Evolutionary conservation across 2,888 invertebrate genomes (phyloP), one percentile per base, ranked within the genome.

Genomic region (Dendrolimus pini): DNA sequence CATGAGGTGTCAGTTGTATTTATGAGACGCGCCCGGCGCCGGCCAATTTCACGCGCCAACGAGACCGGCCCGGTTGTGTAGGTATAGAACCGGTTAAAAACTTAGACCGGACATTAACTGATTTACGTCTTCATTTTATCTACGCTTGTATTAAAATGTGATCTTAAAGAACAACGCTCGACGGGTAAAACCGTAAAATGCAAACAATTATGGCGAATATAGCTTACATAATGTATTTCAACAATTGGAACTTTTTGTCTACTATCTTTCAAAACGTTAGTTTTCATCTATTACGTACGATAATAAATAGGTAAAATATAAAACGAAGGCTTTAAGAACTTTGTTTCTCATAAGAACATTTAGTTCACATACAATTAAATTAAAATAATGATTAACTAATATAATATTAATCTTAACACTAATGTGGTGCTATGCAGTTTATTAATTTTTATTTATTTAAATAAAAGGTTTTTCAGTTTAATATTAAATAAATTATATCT

Each of bases 1-100:
- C 72, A 72, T 71, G 70, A 68, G 66, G 56, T 68, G 68, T 67
- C 69, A 67, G 69, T 65, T 69, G 68, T 72, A 68, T 69, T 71
- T 70, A 70, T 69, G 68, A 66, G 65, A 59, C 56, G 56, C 60
- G 58, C 54, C 58, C 59, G 64, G 60, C 58, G 52, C 60, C 57
- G 66, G 61, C 57, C 71, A 71, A 72, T 72, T 72, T 71, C 72
- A 68, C 63, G 70, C 57, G 47, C 57, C 59, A 54, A 42, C 41
- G 59, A 56, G 30, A 47, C 54, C 59, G 56, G 30, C 30, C 47
- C 47, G 47, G 47, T 9, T 47, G 47, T 47, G 12, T 12, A 10
- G 47, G 9, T 10, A 10, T 10, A 12, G 12, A 47, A 47, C 47
- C 47, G 47, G 47, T 47, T 47, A 47, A 30, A 30, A 47, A 47